phyloP scores from a whole-genome alignment of 2,113 vertebrate genomes.

The Melanocharis versteri region DNA sequence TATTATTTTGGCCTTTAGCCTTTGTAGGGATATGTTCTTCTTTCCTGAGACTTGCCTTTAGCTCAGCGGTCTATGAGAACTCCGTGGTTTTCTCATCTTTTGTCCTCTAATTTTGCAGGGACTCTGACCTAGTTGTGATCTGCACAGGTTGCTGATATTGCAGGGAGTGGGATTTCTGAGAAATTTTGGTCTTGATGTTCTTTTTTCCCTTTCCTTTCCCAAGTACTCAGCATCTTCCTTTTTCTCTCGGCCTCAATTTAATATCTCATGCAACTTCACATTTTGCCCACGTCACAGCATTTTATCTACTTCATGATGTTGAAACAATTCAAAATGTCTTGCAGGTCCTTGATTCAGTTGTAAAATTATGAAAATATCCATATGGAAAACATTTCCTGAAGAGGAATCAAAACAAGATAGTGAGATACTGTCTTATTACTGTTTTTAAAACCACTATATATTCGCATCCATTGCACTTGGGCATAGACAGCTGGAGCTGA shows the following conservation, averaged over 20 bases:
- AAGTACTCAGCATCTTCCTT: not conserved
- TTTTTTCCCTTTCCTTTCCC: not conserved
- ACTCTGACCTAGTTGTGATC: not conserved
- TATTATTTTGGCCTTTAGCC: conserved; percentile 41
- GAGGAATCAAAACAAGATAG: not conserved
- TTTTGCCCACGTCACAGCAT: not conserved
- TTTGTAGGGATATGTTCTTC: conserved; percentile 3
- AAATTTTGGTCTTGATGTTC: not conserved
- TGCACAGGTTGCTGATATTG: not conserved
- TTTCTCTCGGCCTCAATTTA: not conserved
- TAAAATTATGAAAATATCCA: not conserved
- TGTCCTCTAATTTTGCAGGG: not conserved
- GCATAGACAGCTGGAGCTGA: not conserved
- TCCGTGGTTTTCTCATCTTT: not conserved
- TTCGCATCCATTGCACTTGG: not conserved
- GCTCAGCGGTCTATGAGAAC: not conserved
- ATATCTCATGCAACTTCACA: not conserved
- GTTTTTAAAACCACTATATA: not conserved
- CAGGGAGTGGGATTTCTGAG: not conserved
- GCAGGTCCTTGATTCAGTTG: not conserved
- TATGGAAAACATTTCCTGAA: not conserved
- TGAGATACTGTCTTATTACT: not conserved
- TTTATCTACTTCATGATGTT: not conserved
- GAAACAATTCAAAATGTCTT: not conserved
- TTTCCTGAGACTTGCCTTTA: conserved; percentile 4